Evolutionary conservation across 2,888 invertebrate genomes (phyloP).

Genomic region (Halictus quadricinctus): DNA sequence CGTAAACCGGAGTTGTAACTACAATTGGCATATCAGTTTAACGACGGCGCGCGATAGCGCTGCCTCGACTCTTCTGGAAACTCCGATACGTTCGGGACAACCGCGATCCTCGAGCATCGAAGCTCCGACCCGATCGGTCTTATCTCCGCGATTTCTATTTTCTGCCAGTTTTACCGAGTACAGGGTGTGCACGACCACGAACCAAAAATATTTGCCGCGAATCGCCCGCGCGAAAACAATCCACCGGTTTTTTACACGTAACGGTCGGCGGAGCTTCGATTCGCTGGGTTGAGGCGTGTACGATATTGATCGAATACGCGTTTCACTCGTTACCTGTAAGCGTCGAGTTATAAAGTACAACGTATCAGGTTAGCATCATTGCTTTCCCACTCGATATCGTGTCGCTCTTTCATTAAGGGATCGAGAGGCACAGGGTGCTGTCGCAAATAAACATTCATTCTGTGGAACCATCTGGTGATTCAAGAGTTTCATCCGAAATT

Average conservation of each 20-base stretch:
- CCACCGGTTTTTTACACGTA: constrained; percentile 14
- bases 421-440: not conserved
- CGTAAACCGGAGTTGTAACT: constrained; percentile 60
- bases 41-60: constrained; percentile 40
- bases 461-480: not conserved
- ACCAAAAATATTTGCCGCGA: constrained; percentile 23
- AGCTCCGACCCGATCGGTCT: not conserved
- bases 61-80: constrained; percentile 55
- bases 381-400: not conserved
- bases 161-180: constrained; percentile 34
- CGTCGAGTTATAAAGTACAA: not conserved
- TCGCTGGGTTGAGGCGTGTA: not conserved
- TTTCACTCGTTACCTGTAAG: not conserved
- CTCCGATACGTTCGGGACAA: constrained; percentile 23
- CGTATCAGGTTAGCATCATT: not conserved
- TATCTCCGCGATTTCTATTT: constrained; percentile 25
- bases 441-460: not conserved
- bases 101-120: constrained; percentile 21
- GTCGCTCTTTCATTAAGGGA: not conserved
- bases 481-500: not conserved
- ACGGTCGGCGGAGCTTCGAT: constrained; percentile 14
- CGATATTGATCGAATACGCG: not conserved
- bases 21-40: constrained; percentile 71
- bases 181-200: constrained; percentile 42
- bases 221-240: not conserved